Evolutionary conservation across 2,113 vertebrate species (phyloP), one percentile per base, ranked within the genome.

Genomic region (Tetrao urogallus): DNA sequence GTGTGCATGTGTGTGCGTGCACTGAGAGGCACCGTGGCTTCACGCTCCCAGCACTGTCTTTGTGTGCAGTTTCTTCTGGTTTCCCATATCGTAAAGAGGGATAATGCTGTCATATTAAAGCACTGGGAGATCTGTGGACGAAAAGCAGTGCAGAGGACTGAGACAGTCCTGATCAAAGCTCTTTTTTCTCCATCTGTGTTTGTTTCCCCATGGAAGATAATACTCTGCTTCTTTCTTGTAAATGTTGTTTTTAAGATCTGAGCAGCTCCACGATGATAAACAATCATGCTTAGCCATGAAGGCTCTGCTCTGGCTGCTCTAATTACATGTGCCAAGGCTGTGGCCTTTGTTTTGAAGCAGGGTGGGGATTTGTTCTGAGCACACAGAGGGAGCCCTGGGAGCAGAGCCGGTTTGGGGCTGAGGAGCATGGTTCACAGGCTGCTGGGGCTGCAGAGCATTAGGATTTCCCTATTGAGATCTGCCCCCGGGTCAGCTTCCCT

Each of bases 141-240:
- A 92, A 95, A 92, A 93, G 94, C 72, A 30, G 66, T 2, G 1
- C 47, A 20, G 11, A 75, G 77, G 90, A 78, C 90, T 2, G 2
- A 82, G 94, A 86, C 94, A 84, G 92, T 30, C 83, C 65, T 93
- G 96, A 94, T 94, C 95, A 93, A 96, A 96, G 96, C 90, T 75
- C 80, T 92, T 82, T 67, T 75, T 36, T 1, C 88, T 94, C 92
- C 89, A 88, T 92, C 96, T 89, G 92, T 92, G 93, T 94, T 93
- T 95, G 95, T 92, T 95, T 96, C 94, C 86, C 94, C 47, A 5
- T 65, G 81, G 92, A 96, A 95, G 94, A 95, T 95, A 96, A 90
- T 96, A 57, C 93, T 86, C 89, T 96, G 90, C 92, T 81, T 96
- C 73, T 90, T 92, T 92, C 94, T 92, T 94, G 92, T 96, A 96